These are phyloP conservation scores for Anoplius nigerrimus DNA, from an alignment of 2,888 invertebrate genomes.

Conservation along the genomic window DNA sequence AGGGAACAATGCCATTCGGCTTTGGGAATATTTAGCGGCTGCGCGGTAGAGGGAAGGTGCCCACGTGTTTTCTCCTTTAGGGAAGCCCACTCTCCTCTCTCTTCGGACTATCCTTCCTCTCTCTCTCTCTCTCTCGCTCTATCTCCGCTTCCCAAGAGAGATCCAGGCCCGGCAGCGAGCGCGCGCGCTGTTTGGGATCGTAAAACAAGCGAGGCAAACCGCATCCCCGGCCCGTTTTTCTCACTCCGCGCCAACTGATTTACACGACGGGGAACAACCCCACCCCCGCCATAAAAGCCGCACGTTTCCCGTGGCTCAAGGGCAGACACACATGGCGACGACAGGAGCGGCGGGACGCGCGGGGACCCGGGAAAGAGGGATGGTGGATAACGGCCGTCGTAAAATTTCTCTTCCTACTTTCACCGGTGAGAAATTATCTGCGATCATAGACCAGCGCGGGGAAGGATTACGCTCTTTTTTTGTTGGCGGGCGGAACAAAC, in stretches of 20 bases:
- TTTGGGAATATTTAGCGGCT: too few species aligned
- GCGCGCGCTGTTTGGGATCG: constrained; percentile 16
- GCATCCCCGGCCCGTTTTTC: constrained; percentile 39
- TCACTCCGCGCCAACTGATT: constrained; percentile 48
- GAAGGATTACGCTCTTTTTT: too few species aligned
- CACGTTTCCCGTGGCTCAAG: constrained; percentile 31
- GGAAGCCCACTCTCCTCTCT: constrained; percentile 33
- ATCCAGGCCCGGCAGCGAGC: background rate
- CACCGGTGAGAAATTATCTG: background rate
- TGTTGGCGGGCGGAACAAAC: too few species aligned
- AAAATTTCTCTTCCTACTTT: background rate
- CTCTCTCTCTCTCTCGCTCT: too few species aligned
- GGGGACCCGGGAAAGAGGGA: too few species aligned
- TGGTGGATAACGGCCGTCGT: too few species aligned
- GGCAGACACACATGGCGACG: constrained; percentile 39
- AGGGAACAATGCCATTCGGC: too few species aligned
- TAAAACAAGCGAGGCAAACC: constrained; percentile 38
- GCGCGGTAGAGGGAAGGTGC: background rate
- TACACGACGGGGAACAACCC: constrained; percentile 38
- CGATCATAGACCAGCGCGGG: background rate
- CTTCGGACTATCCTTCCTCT: too few species aligned
- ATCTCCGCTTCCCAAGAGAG: too few species aligned
- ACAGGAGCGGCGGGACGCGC: too few species aligned
- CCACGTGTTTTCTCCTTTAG: constrained; percentile 43
- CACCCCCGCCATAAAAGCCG: constrained; percentile 35